Percentiles rank a stretch among this genome's conserved stretches.
Evolutionary conservation across 2,888 invertebrate species (phyloP).

Genomic region (Patella caerulea): DNA sequence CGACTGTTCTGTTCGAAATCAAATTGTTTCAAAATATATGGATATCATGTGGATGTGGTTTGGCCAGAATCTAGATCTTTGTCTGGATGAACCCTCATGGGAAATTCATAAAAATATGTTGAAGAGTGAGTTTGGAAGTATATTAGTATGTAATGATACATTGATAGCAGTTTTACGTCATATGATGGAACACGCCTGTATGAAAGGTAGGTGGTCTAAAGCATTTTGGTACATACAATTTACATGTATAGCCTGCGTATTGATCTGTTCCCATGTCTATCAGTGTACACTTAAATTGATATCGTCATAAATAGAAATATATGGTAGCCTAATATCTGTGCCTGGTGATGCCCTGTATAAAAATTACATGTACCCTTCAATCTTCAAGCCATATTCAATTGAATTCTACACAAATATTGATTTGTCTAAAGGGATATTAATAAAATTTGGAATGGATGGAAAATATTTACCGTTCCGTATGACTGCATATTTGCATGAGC

Average conservation of each 20-base stretch:
- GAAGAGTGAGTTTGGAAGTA: conserved; percentile 58
- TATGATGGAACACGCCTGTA: conserved; percentile 67
- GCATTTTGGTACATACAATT: not conserved
- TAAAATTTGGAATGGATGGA: too few relatives aligned
- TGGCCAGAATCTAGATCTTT: conserved; percentile 57
- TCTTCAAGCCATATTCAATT: too few relatives aligned
- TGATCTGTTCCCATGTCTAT: not conserved
- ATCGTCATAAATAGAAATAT: not conserved
- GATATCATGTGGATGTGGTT: conserved; percentile 66
- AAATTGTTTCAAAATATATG: conserved; percentile 62
- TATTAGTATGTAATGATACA: conserved; percentile 57
- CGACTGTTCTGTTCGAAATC: conserved; percentile 60
- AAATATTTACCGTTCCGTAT: too few relatives aligned
- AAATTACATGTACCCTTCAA: too few relatives aligned
- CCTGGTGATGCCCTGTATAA: too few relatives aligned
- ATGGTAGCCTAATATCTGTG: too few relatives aligned
- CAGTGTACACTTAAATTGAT: not conserved
- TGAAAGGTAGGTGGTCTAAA: conserved; percentile 58
- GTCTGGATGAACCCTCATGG: conserved; percentile 64
- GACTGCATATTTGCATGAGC: too few relatives aligned
- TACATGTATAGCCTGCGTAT: not conserved
- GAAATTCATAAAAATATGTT: conserved; percentile 47
- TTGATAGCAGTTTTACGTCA: conserved; percentile 59
- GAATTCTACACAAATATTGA: too few relatives aligned
- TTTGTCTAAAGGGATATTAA: too few relatives aligned